These are phyloP conservation scores for Dryococelus australis DNA, from an alignment of 2,888 invertebrate species.

Conservation along the genomic window DNA sequence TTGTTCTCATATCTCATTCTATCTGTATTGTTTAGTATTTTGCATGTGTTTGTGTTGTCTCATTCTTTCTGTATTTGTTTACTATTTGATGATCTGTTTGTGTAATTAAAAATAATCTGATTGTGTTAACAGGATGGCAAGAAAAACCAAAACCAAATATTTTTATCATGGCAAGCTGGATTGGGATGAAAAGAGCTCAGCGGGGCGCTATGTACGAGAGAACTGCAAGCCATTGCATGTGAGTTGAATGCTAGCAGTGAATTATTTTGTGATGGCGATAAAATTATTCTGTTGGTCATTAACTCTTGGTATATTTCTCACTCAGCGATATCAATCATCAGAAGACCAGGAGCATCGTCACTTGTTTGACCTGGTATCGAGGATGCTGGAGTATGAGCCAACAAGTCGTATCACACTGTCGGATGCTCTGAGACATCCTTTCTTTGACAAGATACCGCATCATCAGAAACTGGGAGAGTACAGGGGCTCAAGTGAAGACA, in stretches of 20 bases:
- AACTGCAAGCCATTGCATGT: constrained; percentile 96
- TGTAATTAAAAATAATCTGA: neutral
- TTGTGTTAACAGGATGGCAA: constrained; percentile 71
- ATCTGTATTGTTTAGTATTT: no score
- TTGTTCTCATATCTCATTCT: no score
- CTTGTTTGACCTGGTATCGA: constrained; percentile 92
- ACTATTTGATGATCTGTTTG: no score
- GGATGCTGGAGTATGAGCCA: constrained; percentile 98
- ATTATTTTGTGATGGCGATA: neutral
- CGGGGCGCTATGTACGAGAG: constrained; percentile 96
- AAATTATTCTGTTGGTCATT: neutral
- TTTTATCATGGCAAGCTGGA: constrained; percentile 97
- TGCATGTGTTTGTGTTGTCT: no score
- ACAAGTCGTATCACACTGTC: constrained; percentile 84
- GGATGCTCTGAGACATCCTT: constrained; percentile 91
- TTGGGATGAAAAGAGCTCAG: constrained; percentile 97
- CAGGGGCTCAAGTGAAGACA: constrained; percentile 59
- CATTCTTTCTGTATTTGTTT: no score
- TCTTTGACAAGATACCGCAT: constrained; percentile 86
- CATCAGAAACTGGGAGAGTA: constrained; percentile 75
- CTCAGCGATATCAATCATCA: constrained; percentile 86
- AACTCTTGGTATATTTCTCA: neutral
- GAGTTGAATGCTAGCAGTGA: constrained; percentile 56
- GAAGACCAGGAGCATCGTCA: constrained; percentile 91
- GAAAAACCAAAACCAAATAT: constrained; percentile 95